Evolutionary conservation across 2,888 invertebrate species (phyloP), one percentile per base, ranked within the genome.

Genomic region (Thereva unica): DNA sequence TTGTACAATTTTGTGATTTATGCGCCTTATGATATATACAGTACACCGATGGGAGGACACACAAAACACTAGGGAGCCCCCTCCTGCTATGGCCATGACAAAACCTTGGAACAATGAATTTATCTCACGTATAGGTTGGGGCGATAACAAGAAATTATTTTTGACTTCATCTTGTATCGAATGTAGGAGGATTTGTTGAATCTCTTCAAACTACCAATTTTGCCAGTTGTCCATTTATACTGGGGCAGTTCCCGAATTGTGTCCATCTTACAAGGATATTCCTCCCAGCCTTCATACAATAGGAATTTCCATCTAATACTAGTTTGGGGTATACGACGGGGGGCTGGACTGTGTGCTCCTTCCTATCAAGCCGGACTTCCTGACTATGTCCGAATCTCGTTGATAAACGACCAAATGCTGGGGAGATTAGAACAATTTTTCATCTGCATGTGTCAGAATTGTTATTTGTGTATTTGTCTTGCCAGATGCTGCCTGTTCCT

Each of bases 101-200:
- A 23, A 2, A 2, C 23, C 23, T 23, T 23, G 23, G 23, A 2
- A 23, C 23, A 23, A 23, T 23, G 23, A 23, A 23, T 23, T 23
- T 23, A 23, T 23, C 23, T 23, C 23, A 23, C 23, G 23, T 23
- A 23, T 23, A 23, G 34, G 10, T 49, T 49, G 23, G 37, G 10
- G 49, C 59, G 49, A 37, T 49, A 59, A 59, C 59, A 59, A 59
- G 59, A 59, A 59, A 59, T 59, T 59, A 59, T 59, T 59, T 59
- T 45, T 12, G 59, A 59, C 49, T 59, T 59, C 59, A 40, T 9
- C 8, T 41, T 23, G 38, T 12, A 45, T 47, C 34, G 34, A 44
- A 8, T 44, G 44, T 44, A 56, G 42, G 42, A 12, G 59, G 59
- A 59, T 59, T 59, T 59, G 59, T 38, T 47, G 37, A 38, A 35